Base-by-base conservation (phyloP, 2,888 invertebrate genomes). In the Slavum lentiscoides region DNA sequence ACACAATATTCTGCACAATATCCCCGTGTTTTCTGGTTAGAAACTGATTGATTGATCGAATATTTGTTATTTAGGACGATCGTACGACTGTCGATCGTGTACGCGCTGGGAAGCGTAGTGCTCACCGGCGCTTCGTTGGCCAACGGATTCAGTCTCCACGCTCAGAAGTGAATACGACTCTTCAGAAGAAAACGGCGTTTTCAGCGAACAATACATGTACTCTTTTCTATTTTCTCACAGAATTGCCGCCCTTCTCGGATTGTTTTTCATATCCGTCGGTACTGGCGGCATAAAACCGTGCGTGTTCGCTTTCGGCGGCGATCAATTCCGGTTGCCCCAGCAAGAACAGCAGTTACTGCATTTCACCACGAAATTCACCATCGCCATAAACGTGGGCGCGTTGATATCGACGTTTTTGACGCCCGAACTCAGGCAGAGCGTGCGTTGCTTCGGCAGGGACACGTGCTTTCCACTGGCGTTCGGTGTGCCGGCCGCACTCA, bases 261-360 rank as follows among this genome's bases (percentile, higher is more conserved):
- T 82, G 9, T 39, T 81, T 61, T 55, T 82, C 2, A 81, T 82
- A 55, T 81, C 72, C 43, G 19, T 58, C 39, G 82, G 82, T 1
- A 74, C 80, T 6, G 94, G 94, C 13, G 94, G 94, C 0, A 94
- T 95, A 83, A 95, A 95, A 85, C 94, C 95, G 0, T 95, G 94
- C 85, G 94, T 95, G 0, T 91, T 93, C 13, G 93, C 94, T 0
- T 95, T 95, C 85, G 95, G 94, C 5, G 95, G 94, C 6, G 94
- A 94, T 86, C 94, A 94, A 86, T 93, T 93, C 85, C 86, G 87
- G 21, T 84, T 91, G 66, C 91, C 91, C 0, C 87, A 89, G 69
- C 91, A 93, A 87, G 88, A 90, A 21, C 88, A 89, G 83, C 90
- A 91, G 84, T 87, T 93, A 61, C 89, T 90, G 0, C 87, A 90